Evolutionary conservation across 2,888 invertebrate genomes (phyloP).

Genomic region (Artemia sinica): DNA sequence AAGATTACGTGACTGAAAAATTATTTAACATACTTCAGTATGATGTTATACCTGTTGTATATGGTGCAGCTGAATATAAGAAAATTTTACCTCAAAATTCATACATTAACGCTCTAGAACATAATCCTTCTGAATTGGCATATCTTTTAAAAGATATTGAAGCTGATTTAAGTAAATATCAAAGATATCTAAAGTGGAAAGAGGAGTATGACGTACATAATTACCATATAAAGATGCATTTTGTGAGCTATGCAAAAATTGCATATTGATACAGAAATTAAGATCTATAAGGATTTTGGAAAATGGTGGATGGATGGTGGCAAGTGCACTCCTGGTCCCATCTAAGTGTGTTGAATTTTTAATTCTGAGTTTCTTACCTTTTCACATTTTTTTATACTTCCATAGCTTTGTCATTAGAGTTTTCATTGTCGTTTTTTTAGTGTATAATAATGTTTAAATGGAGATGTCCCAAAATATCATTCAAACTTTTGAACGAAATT

Average conservation of each 20-base stretch:
- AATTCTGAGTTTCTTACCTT: no score
- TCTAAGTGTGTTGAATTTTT: no score
- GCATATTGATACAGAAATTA: constrained; percentile 8
- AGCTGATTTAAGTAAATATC: constrained; percentile 16
- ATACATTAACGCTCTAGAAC: constrained; percentile 20
- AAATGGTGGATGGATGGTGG: background rate
- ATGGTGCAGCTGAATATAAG: constrained; percentile 20
- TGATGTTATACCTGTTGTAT: constrained; percentile 18
- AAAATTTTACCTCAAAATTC: constrained; percentile 20
- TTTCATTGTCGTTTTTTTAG: no score
- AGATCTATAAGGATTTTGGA: background rate
- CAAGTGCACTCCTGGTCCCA: no score
- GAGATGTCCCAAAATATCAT: no score
- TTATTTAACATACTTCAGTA: constrained; percentile 18
- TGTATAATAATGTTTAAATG: no score
- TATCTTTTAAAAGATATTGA: constrained; percentile 16
- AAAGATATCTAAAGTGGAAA: constrained; percentile 22
- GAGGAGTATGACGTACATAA: background rate
- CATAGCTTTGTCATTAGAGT: no score
- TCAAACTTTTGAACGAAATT: no score
- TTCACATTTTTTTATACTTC: no score
- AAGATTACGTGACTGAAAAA: constrained; percentile 21
- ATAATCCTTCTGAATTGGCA: constrained; percentile 19
- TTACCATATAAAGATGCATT: constrained; percentile 1
- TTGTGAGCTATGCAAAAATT: constrained; percentile 20